Percentiles rank a stretch among this genome's conserved stretches.
These are phyloP conservation scores for Sminthurinus aureus DNA, from an alignment of 2,888 invertebrate species.

Conservation along the genomic window DNA sequence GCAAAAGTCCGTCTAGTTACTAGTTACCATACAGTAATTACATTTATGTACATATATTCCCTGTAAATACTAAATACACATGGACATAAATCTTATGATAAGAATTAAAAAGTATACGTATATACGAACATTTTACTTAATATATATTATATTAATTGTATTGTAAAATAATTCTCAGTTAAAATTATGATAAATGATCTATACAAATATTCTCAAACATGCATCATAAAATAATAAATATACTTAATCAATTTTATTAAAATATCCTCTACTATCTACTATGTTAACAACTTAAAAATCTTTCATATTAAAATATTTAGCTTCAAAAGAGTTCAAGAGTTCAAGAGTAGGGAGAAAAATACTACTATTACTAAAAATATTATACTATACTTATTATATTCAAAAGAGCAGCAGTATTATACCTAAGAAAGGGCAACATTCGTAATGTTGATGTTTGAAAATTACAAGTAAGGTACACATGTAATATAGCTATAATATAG, in stretches of 20 bases:
- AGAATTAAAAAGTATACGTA: background rate
- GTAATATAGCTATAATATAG: no score
- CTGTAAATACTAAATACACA: slow-evolving; percentile 2
- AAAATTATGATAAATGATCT: background rate
- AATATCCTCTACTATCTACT: no score
- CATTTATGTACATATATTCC: slow-evolving; percentile 21
- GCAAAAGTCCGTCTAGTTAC: slow-evolving; percentile 42
- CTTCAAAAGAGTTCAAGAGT: no score
- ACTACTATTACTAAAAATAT: no score
- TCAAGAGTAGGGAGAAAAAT: no score
- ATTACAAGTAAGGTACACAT: no score
- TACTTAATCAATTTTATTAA: background rate
- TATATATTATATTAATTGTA: background rate
- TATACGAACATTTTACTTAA: background rate
- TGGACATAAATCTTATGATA: background rate
- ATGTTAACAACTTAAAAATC: no score
- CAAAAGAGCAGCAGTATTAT: background rate
- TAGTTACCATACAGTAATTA: slow-evolving; percentile 43
- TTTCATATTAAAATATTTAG: background rate
- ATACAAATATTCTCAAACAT: background rate
- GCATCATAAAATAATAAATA: no score
- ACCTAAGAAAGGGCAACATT: background rate
- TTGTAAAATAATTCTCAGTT: background rate
- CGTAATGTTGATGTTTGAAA: no score
- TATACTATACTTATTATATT: background rate